Evolutionary conservation across 1,140 invertebrate species (phyloP).

Genomic region (Leptinotarsa defecta): DNA sequence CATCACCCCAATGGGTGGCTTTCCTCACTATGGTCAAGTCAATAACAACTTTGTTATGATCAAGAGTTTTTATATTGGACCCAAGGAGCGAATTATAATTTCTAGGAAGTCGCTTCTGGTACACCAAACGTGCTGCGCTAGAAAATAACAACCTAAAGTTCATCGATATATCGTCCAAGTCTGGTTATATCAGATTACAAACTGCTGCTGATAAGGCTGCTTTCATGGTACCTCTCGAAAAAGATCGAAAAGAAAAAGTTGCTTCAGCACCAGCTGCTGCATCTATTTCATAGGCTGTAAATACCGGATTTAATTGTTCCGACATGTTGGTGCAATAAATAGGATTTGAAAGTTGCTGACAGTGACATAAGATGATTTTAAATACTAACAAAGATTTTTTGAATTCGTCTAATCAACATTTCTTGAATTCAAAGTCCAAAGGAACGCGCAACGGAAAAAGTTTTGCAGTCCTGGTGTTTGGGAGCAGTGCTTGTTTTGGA

Average conservation of each 20-base stretch:
- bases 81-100: constrained; percentile 98
- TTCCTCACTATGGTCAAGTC: constrained; percentile 99
- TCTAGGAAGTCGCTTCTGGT: constrained; percentile 94
- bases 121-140: constrained; percentile 92
- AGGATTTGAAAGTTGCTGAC: background rate
- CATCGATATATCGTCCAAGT: constrained; percentile 99
- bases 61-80: constrained; percentile 97
- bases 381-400: no score
- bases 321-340: background rate
- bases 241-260: constrained; percentile 80
- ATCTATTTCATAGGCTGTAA: background rate
- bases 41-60: constrained; percentile 99
- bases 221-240: constrained; percentile 97
- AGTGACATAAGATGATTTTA: no score
- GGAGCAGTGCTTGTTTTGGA: no score
- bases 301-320: background rate
- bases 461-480: no score
- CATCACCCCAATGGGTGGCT: constrained; percentile 99
- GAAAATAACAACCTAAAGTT: constrained; percentile 99
- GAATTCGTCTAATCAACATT: no score
- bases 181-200: constrained; percentile 99
- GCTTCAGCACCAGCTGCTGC: constrained; percentile 53
- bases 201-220: constrained; percentile 94
- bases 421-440: no score
- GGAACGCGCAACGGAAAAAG: no score